Base-by-base conservation (phyloP, 2,888 invertebrate species). In the Doris montereyensis region DNA sequence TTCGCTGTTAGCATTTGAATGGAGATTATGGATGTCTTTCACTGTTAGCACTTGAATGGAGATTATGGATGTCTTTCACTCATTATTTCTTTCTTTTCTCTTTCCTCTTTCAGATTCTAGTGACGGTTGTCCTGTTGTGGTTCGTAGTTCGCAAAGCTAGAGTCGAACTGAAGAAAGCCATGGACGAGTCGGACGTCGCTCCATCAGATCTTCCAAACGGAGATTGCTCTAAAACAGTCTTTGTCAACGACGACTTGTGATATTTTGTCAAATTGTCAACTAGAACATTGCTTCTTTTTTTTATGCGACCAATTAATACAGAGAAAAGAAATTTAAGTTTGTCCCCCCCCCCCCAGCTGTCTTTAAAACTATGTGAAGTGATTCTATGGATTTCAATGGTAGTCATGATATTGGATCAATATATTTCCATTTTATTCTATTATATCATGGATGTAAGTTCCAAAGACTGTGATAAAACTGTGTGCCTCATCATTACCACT, bases 141-240 rank as follows among this genome's bases (percentile, higher is more conserved):
- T 87, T 88, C 83, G 88, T 88, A 28, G 83, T 88, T 17, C 83
- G 87, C 26, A 87, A 86, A 78, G 88, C 88, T 2, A 79, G 87
- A 26, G 79, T 83, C 24, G 88, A 88, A 76, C 82, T 88, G 24
- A 86, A 86, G 82, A 87, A 86, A 78, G 85, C 88, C n/a, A 87
- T 88, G 35, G 87, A 87, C 34, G 80, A 80, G 35, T 73, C 77
- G 0, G 78, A 78, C 32, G 73, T 68, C 26, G n/a, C 65, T n/a
- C 58, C 41, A 2, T 2, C 24, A 28, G 26, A 32, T 8, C n/a
- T 73, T 28, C 57, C 73, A 5, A 72, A 67, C n/a, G 73, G 58
- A 4, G 76, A 80, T 57, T 57, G 71, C 52, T 17, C 62, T 8
- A 73, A 65, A 28, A 32, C 57, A 65, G 73, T 72, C 21, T 57